Percentiles rank a stretch among this genome's conserved stretches.
phyloP scores from a whole-genome alignment of 2,888 invertebrate species.

The Miltochrista miniata region DNA sequence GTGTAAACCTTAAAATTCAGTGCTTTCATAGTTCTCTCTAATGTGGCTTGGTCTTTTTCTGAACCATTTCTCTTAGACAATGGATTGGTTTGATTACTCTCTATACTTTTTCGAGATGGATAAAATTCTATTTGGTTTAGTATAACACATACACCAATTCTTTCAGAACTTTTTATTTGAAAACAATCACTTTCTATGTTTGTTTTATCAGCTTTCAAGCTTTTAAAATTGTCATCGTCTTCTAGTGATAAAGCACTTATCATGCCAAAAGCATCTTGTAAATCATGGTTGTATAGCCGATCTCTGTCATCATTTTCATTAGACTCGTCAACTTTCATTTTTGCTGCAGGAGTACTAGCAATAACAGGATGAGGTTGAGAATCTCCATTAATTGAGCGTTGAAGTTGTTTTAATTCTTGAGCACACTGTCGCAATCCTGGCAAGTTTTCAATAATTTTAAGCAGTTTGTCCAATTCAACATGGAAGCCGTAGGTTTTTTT shows the following conservation, averaged over 20 bases:
- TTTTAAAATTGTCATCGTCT: conserved; percentile 22
- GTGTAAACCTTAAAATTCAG: conserved; percentile 65
- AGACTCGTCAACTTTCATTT: conserved; percentile 27
- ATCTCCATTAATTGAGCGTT: conserved; percentile 44
- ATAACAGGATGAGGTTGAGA: conserved; percentile 12
- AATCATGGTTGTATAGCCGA: conserved; percentile 35
- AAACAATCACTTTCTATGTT: conserved; percentile 47
- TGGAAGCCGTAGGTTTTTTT: conserved; percentile 35
- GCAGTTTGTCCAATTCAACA: conserved; percentile 50
- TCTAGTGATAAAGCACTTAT: conserved; percentile 48
- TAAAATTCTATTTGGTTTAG: conserved; percentile 74
- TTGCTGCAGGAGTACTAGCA: conserved; percentile 28
- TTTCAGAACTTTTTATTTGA: conserved; percentile 58
- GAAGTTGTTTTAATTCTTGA: conserved; percentile 49
- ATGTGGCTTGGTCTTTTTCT: conserved; percentile 50
- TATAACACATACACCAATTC: conserved; percentile 69
- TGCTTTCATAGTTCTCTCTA: conserved; percentile 60
- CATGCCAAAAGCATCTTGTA: conserved; percentile 48
- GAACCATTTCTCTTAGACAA: conserved; percentile 61
- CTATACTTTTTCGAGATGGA: conserved; percentile 62
- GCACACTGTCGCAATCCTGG: conserved; percentile 51
- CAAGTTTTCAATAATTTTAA: conserved; percentile 59
- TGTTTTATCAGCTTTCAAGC: conserved; percentile 58
- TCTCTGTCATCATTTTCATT: conserved; percentile 12
- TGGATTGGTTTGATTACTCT: conserved; percentile 33